Conservation (phyloP, 2,113 vertebrate genomes). For the Brevimyrus niger region DNA sequence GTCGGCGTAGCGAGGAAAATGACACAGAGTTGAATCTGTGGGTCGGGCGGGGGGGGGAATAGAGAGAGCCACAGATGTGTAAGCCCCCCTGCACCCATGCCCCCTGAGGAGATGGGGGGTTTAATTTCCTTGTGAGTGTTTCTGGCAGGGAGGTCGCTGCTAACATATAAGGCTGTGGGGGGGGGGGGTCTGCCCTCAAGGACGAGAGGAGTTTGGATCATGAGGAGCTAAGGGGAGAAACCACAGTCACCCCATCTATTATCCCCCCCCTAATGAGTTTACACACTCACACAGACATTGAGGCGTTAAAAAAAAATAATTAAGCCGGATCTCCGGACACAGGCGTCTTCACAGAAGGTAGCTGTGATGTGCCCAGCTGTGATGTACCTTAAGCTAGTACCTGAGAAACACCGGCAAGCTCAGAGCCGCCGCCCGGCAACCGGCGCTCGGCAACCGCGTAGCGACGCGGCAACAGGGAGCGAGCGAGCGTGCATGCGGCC, state of each 20-base stretch:
- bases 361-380: slow-evolving; percentile 40
- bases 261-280: no score
- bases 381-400: slow-evolving; percentile 34
- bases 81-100: neutral
- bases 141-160: neutral
- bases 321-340: neutral
- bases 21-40: neutral
- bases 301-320: slow-evolving; percentile 8
- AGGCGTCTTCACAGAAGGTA: slow-evolving; percentile 1
- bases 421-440: neutral
- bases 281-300: neutral
- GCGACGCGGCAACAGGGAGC: no score
- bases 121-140: neutral
- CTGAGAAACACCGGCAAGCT: slow-evolving; percentile 25
- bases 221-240: neutral
- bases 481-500: neutral
- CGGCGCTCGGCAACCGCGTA: neutral
- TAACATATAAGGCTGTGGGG: neutral
- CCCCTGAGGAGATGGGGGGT: neutral
- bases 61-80: slow-evolving; percentile 16
- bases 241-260: neutral
- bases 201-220: neutral
- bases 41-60: neutral
- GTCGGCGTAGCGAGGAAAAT: neutral
- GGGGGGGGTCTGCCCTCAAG: neutral